Conservation (phyloP, 2,888 invertebrate species). For the Trachelus troglodyta region DNA sequence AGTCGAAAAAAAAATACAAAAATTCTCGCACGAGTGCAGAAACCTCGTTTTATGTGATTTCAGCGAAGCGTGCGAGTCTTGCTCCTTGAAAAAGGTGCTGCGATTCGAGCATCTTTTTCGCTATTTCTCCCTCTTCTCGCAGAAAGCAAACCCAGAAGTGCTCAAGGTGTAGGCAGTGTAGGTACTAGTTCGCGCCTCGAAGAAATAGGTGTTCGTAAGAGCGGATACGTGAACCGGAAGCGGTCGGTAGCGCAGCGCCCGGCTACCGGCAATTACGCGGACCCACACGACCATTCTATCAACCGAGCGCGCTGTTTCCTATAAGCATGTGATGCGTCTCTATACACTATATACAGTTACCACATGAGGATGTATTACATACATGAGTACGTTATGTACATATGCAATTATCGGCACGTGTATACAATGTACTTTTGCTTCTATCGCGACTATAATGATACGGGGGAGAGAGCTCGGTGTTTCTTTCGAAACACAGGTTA, state of each 20-base stretch:
- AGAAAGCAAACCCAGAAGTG: neutral
- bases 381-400: neutral
- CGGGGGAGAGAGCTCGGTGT: constrained; percentile 25
- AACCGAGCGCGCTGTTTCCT: constrained; percentile 23
- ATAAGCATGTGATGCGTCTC: neutral
- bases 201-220: constrained; percentile 51
- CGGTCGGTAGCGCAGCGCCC: constrained; percentile 56
- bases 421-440: neutral
- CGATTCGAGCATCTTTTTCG: no score
- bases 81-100: neutral
- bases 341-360: neutral
- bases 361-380: neutral
- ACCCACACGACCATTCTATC: constrained; percentile 46
- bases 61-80: neutral
- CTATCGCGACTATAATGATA: neutral
- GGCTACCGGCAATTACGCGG: constrained; percentile 53
- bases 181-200: neutral
- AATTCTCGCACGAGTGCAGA: neutral
- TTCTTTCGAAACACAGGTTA: neutral
- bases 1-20: neutral
- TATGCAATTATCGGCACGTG: neutral
- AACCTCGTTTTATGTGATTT: neutral
- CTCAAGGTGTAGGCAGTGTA: neutral
- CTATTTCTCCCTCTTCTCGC: no score
- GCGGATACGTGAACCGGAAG: constrained; percentile 62